These are phyloP conservation scores for Dasyurus viverrinus DNA, from an alignment of 2,113 vertebrate genomes.

Conservation along the genomic window DNA sequence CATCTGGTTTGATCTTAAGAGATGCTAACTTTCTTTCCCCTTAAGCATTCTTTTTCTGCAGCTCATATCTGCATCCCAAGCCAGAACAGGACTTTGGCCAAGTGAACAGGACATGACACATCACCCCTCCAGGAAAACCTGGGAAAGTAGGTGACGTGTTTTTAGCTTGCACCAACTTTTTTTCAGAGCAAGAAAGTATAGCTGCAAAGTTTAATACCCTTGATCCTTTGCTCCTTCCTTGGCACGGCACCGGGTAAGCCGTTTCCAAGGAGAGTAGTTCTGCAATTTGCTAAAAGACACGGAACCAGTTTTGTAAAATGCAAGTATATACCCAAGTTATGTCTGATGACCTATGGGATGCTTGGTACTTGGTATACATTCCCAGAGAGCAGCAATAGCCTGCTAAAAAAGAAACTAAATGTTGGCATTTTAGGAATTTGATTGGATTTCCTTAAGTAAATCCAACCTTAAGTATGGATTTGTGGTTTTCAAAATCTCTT, in stretches of 20 bases:
- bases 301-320: conserved; percentile 41
- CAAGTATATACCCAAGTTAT: conserved; percentile 14
- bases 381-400: not conserved
- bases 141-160: conserved; percentile 7
- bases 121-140: conserved; percentile 45
- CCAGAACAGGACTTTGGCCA: conserved; percentile 37
- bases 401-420: conserved; percentile 25
- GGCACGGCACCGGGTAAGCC: conserved; percentile 37
- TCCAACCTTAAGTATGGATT: conserved; percentile 48
- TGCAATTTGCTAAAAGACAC: conserved; percentile 52
- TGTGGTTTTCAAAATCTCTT: conserved; percentile 42
- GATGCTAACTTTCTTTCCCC: conserved; percentile 19
- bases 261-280: conserved; percentile 60
- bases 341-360: conserved; percentile 9
- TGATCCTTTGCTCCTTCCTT: conserved; percentile 56
- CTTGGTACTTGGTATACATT: not conserved
- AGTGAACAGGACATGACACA: not conserved
- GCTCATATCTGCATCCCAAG: conserved; percentile 44
- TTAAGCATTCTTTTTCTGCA: conserved; percentile 14
- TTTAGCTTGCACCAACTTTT: conserved; percentile 15
- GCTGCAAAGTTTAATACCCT: conserved; percentile 19
- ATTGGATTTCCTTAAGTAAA: conserved; percentile 34
- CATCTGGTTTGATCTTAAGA: conserved; percentile 15
- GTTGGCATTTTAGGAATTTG: conserved; percentile 18
- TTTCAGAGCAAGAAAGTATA: not conserved